Evolutionary conservation across 1,140 invertebrate species (phyloP).

Genomic region (Trichonephila clavipes): DNA sequence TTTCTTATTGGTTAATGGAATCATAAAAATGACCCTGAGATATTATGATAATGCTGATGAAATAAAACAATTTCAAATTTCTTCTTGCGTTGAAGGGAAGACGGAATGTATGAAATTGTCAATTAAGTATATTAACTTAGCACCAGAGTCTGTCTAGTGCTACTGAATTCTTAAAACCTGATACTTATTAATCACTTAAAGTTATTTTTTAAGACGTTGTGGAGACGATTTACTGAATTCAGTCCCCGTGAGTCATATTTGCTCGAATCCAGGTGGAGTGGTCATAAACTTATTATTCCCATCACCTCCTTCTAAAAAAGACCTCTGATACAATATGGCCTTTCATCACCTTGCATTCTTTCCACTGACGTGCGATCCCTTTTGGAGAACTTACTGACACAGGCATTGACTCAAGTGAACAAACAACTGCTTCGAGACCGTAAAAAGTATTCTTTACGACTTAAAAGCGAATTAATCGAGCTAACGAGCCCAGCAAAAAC

Average conservation of each 20-base stretch:
- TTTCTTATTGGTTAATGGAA: too few species aligned
- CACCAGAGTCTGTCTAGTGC: too few species aligned
- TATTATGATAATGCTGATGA: too few species aligned
- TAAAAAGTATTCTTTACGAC: not conserved
- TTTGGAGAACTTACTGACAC: not conserved
- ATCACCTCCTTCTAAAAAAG: slow-evolving; percentile 22
- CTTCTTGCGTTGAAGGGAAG: too few species aligned
- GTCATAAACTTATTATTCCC: slow-evolving; percentile 26
- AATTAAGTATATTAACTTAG: too few species aligned
- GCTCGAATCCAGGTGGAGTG: not conserved
- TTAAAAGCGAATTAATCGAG: not conserved
- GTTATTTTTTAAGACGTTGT: too few species aligned
- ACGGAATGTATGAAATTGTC: too few species aligned
- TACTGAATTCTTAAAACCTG: too few species aligned
- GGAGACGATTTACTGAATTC: not conserved
- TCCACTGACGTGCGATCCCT: not conserved
- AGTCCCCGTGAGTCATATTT: slow-evolving; percentile 2
- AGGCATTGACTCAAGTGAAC: slow-evolving; percentile 2
- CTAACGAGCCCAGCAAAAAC: slow-evolving; percentile 6
- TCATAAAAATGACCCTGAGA: too few species aligned
- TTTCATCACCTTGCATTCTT: slow-evolving; percentile 15
- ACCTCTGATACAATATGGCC: not conserved
- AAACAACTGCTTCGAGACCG: not conserved
- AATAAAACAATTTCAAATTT: too few species aligned
- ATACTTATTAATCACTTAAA: too few species aligned